These are phyloP conservation scores for Anthopleura xanthogrammica DNA, from an alignment of 92 coral and sea anemone species.

Conservation along the genomic window DNA sequence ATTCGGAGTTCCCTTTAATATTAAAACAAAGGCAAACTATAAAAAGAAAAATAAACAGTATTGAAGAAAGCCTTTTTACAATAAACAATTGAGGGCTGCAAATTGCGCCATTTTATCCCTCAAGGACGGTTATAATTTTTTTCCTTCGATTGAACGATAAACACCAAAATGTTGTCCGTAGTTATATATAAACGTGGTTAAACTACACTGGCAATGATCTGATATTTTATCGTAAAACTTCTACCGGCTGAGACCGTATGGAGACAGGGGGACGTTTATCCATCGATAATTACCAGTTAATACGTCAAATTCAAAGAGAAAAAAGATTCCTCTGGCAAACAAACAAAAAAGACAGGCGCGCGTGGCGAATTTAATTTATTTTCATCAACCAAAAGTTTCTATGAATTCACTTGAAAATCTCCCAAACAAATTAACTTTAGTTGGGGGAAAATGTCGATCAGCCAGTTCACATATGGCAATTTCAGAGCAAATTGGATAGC, in stretches of 20 bases:
- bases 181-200: neutral
- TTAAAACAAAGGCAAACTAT: conserved; percentile 21
- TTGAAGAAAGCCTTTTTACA: neutral
- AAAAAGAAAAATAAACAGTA: conserved; percentile 15
- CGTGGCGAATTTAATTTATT: conserved; percentile 12
- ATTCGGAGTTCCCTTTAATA: conserved; percentile 18
- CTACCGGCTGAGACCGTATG: conserved; percentile 26
- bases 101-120: neutral
- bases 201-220: neutral
- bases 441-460: neutral
- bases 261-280: neutral
- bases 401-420: conserved; percentile 9
- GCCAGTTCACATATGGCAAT: conserved; percentile 7
- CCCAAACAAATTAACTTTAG: conserved; percentile 26
- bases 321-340: neutral
- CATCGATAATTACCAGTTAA: neutral
- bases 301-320: conserved; percentile 5
- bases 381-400: conserved; percentile 6
- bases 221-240: neutral
- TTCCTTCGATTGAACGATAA: neutral
- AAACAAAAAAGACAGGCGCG: neutral
- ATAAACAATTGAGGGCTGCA: neutral
- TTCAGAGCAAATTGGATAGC: conserved; percentile 13
- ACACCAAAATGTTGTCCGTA: neutral
- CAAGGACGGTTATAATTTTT: neutral